Evolutionary conservation across 92 coral and sea anemone genomes (phyloP).

Genomic region (Pocillopora meandrina): DNA sequence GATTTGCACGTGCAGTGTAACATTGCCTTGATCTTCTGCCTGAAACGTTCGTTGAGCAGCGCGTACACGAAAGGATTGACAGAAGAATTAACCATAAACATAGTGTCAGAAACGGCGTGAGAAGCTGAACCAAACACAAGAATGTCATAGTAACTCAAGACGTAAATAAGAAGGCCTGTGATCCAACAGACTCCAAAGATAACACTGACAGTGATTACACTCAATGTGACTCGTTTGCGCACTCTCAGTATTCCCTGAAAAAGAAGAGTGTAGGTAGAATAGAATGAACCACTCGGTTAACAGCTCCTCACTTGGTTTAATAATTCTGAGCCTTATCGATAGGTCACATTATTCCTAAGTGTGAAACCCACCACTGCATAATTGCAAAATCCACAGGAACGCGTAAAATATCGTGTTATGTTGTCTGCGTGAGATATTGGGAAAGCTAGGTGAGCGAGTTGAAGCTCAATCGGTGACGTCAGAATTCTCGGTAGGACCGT

Average conservation of each 20-base stretch:
- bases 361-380: too few species aligned
- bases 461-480: too few species aligned
- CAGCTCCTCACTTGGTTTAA: neutral
- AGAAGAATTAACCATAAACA: neutral
- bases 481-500: too few species aligned
- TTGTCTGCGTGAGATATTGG: too few species aligned
- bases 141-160: neutral
- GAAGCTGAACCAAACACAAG: neutral
- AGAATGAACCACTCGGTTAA: neutral
- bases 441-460: too few species aligned
- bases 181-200: constrained; percentile 51
- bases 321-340: neutral
- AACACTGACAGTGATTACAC: constrained; percentile 52
- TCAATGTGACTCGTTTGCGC: constrained; percentile 55
- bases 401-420: too few species aligned
- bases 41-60: neutral
- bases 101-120: neutral
- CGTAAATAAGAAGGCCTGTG: constrained; percentile 17
- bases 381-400: too few species aligned
- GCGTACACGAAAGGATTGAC: neutral
- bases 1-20: neutral
- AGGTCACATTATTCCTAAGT: neutral
- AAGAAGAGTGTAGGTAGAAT: neutral
- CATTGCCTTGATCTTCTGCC: constrained; percentile 16
- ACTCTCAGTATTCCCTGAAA: constrained; percentile 5